Base-by-base conservation (phyloP, 1,140 invertebrate species). In the Saccostrea cuccullata region DNA sequence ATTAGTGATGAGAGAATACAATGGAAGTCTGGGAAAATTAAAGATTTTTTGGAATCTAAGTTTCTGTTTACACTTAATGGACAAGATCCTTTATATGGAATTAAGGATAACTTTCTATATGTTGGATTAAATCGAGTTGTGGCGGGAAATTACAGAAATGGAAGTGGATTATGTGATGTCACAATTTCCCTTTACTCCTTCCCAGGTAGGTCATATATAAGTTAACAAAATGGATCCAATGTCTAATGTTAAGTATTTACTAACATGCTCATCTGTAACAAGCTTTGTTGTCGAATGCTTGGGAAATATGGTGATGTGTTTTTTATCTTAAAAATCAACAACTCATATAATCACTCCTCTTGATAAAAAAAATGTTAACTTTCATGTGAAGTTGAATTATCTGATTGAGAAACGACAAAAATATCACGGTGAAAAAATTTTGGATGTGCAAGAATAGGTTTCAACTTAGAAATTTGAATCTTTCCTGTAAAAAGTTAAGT, bases 41-140 rank as follows among this genome's bases (percentile, higher is more conserved):
- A 91, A 55, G 91, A 93, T 87, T 92, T 88, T 82, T 88, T 94
- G 82, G 92, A 94, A 86, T 94, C 94, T 6, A 90, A 91, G 56
- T 94, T 91, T 89, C 84, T 94, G 67, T 94, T 92, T 87, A 93
- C 91, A 4, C 87, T 94, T 20, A 90, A 88, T n/a, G 93, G 92
- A 11, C 93, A 94, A 64, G 85, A 92, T 40, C 87, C 93, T 0
- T 55, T 88, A 26, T 91, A 91, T 82, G 94, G 93, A 36, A 23
- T 87, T 4, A 84, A 88, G 55, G 92, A 93, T 64, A 86, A 91
- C 82, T 82, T 90, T 86, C 86, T 95, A 12, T 95, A 93, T 90
- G 92, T 92, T 30, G 94, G 93, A 2, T 93, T 95, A 85, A 95
- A 95, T 89, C 89, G 94, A 60, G 93, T 94, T 13, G 94, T 95